Percentiles rank a stretch among this genome's conserved stretches.
These are phyloP conservation scores for Oreochromis niloticus DNA, from an alignment of 2,113 vertebrate genomes.

Conservation along the genomic window DNA sequence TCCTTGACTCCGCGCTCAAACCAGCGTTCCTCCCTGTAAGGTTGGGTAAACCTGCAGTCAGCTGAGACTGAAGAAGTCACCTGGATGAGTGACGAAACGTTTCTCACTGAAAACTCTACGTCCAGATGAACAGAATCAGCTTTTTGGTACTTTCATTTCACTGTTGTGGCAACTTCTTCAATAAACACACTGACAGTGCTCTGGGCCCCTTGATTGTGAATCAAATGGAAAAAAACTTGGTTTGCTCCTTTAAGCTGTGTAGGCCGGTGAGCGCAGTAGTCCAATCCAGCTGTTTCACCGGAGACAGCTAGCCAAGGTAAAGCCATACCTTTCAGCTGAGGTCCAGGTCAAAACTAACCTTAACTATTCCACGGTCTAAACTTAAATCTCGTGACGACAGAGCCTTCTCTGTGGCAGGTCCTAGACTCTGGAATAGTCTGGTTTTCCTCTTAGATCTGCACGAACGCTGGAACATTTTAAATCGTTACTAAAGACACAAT, in stretches of 20 bases:
- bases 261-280: neutral
- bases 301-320: neutral
- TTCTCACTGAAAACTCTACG: neutral
- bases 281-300: too few relatives aligned
- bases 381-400: neutral
- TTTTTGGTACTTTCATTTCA: neutral
- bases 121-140: neutral
- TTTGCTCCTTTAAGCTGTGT: neutral
- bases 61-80: too few relatives aligned
- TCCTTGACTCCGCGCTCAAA: too few relatives aligned
- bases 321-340: neutral
- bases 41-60: too few relatives aligned
- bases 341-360: neutral
- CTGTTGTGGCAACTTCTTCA: neutral
- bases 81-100: rapidly evolving
- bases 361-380: neutral
- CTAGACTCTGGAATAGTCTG: neutral
- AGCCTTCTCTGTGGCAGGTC: neutral
- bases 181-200: neutral
- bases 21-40: too few relatives aligned
- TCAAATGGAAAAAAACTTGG: neutral
- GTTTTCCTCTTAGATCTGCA: neutral
- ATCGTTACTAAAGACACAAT: neutral
- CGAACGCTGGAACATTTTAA: neutral
- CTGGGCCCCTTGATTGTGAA: neutral